These are phyloP conservation scores for Pituophis catenifer DNA, from an alignment of 2,113 vertebrate species.

Conservation along the genomic window DNA sequence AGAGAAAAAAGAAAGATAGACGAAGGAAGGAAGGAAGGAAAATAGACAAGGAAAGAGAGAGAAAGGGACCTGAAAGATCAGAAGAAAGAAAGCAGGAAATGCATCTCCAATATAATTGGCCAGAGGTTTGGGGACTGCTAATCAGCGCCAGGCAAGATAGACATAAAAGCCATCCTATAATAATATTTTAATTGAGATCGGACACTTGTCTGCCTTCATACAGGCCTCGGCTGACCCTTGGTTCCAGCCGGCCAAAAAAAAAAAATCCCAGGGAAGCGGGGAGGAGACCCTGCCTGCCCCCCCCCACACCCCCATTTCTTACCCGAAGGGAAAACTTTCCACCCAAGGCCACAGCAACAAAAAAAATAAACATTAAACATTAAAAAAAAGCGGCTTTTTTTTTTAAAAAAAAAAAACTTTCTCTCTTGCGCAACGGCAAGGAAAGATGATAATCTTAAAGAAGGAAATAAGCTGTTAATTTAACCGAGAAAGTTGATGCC, in stretches of 20 bases:
- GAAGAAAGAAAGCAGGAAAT: background rate
- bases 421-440: background rate
- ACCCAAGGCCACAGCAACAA: background rate
- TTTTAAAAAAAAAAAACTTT: background rate
- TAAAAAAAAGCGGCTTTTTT: background rate
- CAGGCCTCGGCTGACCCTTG: background rate
- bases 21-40: background rate
- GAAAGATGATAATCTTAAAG: background rate
- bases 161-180: background rate
- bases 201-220: background rate
- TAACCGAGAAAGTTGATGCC: background rate
- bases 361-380: too few relatives aligned
- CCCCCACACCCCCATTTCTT: too few relatives aligned
- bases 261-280: background rate
- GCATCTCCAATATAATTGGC: background rate
- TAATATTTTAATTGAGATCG: background rate
- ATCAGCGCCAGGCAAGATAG: background rate
- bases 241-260: background rate
- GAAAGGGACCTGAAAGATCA: background rate
- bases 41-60: too few relatives aligned
- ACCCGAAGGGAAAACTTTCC: background rate
- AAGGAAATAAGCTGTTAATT: background rate
- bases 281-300: too few relatives aligned
- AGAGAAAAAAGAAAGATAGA: too few relatives aligned
- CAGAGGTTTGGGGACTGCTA: background rate